Base-by-base conservation (phyloP, 2,888 invertebrate species). In the Drosophila leonis region DNA sequence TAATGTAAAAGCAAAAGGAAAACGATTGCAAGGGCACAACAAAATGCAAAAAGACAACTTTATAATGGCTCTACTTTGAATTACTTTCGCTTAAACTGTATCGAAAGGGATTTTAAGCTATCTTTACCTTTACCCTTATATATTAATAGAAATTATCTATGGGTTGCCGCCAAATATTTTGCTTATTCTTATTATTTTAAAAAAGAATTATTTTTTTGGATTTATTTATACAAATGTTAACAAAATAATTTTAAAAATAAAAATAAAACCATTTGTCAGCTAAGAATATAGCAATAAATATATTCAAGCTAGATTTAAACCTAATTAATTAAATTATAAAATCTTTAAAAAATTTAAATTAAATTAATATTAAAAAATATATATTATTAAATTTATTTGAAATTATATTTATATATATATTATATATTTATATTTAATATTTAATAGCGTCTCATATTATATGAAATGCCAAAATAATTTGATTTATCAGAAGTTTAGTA, bases 11-110 rank as follows among this genome's bases (percentile, higher is more conserved):
- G 39, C 4, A 46, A 6, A 35, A 46, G 0, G 5, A 31, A 18
- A 15, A 8, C 15, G 0, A 9, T 13, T 42, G 42, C 37, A 39
- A 37, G 27, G 10, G 24, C 37, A 41, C 1, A 39, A 42, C 13
- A 31, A n/a, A 15, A 20, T 37, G 35, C 29, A 49, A 60, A 29
- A 27, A 13, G 15, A 4, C n/a, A 37, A 54, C 61, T 54, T 15
- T 13, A 4, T 61, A 63, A 49, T 20, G n/a, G 31, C 37, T 39
- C 29, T 24, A 8, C 2, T 29, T 33, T 10, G 18, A 10, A 48
- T 48, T 3, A 18, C 3, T 48, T 48, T 48, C 10, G 29, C 48
- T 0, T 18, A 31, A 31, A 12, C 41, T 20, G 4, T 20, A 42
- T 20, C 20, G 12, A 42, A 20, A 42, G 9, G 20, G 4, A 4